These are phyloP conservation scores for Caenorhabditis sp. DNA, from an alignment of 2,888 invertebrate genomes.

Conservation along the genomic window DNA sequence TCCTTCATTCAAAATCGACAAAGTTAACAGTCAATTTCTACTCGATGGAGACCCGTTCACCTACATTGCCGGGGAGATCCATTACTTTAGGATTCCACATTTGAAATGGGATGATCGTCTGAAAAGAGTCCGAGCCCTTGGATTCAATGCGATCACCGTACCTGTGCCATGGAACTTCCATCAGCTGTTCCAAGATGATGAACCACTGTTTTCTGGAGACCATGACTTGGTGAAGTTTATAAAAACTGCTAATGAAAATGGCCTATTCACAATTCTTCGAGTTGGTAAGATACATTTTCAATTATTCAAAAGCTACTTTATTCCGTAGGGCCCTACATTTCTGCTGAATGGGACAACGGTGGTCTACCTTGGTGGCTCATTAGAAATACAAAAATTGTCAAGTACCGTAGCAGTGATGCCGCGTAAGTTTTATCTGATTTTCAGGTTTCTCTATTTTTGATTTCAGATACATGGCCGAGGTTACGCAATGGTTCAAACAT, in stretches of 20 bases:
- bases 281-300: conserved; percentile 50
- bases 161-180: conserved; percentile 66
- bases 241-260: conserved; percentile 68
- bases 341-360: conserved; percentile 76
- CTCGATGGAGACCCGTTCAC: conserved; percentile 85
- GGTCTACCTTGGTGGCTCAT: conserved; percentile 77
- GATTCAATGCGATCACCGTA: conserved; percentile 64
- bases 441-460: not conserved
- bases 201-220: conserved; percentile 40
- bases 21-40: conserved; percentile 42
- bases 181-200: conserved; percentile 55
- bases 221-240: conserved; percentile 70
- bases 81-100: conserved; percentile 91
- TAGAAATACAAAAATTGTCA: conserved; percentile 48
- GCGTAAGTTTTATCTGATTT: conserved; percentile 10
- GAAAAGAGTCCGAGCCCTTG: conserved; percentile 86
- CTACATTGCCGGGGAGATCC: conserved; percentile 85
- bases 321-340: conserved; percentile 77
- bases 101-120: conserved; percentile 90
- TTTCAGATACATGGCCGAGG: conserved; percentile 46
- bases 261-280: conserved; percentile 73
- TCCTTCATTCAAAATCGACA: conserved; percentile 59
- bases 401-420: conserved; percentile 53
- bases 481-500: conserved; percentile 60
- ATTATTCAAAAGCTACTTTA: no score